A percentile compares a stretch with the other conserved stretches of the same genome.
phyloP scores from a whole-genome alignment of 2,113 vertebrate species.

The Crocuta crocuta region DNA sequence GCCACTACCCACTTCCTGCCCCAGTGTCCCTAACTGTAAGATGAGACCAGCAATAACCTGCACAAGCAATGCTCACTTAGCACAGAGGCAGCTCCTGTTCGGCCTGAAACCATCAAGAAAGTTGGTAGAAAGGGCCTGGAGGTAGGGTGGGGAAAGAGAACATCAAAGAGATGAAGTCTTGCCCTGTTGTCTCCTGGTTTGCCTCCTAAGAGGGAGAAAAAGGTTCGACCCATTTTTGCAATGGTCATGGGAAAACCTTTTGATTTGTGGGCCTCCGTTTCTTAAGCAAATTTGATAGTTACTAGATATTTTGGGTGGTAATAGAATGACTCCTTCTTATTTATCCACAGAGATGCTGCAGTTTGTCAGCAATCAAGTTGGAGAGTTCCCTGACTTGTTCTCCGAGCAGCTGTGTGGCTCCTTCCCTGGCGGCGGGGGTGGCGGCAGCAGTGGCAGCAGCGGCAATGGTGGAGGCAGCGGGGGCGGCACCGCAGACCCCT shows the following conservation, averaged over 20 bases:
- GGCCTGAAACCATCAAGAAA: background rate
- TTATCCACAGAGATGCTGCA: slow-evolving; percentile 95
- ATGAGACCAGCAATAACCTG: background rate
- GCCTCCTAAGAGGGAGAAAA: background rate
- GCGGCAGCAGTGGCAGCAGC: fast-evolving
- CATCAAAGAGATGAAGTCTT: background rate
- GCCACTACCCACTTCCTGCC: background rate
- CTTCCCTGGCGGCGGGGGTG: slow-evolving; percentile 69
- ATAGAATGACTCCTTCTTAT: background rate
- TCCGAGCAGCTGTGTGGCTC: slow-evolving; percentile 90
- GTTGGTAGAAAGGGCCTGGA: background rate
- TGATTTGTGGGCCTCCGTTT: background rate
- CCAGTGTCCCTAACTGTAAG: background rate
- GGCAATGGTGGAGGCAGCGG: background rate
- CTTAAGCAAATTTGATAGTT: slow-evolving; percentile 29
- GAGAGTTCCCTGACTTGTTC: slow-evolving; percentile 96
- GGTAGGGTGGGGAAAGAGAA: background rate
- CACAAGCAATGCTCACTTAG: background rate
- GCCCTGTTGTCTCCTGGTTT: fast-evolving
- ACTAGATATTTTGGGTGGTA: background rate
- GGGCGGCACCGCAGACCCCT: slow-evolving; percentile 66
- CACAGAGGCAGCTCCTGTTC: background rate
- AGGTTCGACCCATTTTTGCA: background rate
- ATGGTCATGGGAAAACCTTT: background rate
- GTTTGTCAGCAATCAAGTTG: slow-evolving; percentile 97